A percentile compares a stretch with the other conserved stretches of the same genome.
Conservation (phyloP, 2,888 invertebrate genomes). For the Geophilus truncorum region DNA sequence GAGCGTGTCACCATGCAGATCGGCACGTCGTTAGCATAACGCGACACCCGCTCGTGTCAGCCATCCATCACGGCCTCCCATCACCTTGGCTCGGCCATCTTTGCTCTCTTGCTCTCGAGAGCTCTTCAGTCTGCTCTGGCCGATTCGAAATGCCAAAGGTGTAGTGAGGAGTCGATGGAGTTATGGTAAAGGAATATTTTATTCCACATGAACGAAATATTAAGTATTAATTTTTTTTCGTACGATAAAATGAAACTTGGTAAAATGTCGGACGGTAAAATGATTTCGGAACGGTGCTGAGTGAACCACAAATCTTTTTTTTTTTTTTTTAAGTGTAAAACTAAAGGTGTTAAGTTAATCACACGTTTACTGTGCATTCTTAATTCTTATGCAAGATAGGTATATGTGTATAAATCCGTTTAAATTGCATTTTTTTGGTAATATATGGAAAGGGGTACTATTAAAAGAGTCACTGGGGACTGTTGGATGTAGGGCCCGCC, state of each 20-base stretch:
- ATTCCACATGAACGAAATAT: not conserved
- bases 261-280: too few species aligned
- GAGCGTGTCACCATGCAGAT: constrained; percentile 1
- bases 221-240: not conserved
- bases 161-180: not conserved
- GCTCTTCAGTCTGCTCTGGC: not conserved
- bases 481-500: too few species aligned
- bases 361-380: too few species aligned
- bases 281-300: too few species aligned
- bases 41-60: not conserved
- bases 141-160: not conserved
- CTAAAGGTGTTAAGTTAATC: too few species aligned
- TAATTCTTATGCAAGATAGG: too few species aligned
- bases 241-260: not conserved
- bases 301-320: too few species aligned
- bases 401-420: too few species aligned
- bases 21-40: not conserved
- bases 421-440: too few species aligned
- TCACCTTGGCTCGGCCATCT: not conserved
- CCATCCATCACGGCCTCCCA: not conserved
- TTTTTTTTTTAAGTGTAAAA: too few species aligned
- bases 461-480: too few species aligned
- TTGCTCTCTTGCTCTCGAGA: not conserved
- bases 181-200: not conserved
- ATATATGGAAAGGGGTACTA: too few species aligned